phyloP scores from a whole-genome alignment of 2,797 vertebrate genomes.

The Danio aesculapii region DNA sequence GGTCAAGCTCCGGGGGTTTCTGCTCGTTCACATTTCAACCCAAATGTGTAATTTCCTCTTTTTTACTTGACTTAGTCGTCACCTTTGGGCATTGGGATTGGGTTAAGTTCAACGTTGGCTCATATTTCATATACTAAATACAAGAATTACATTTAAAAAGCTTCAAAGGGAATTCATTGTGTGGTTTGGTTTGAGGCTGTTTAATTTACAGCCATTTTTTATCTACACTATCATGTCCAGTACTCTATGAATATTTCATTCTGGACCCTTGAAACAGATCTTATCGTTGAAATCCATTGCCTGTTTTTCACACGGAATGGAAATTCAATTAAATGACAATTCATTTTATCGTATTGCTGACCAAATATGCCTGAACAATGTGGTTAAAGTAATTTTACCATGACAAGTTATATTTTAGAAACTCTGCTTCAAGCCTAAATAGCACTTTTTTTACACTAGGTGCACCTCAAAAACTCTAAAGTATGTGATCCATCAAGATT shows the following conservation, averaged over 20 bases:
- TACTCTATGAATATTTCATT: slow-evolving; percentile 20
- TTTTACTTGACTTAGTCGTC: slow-evolving; percentile 9
- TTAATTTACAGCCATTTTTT: slow-evolving; percentile 77
- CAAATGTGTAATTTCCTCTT: background rate
- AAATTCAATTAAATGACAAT: slow-evolving; percentile 16
- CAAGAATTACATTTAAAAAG: slow-evolving; percentile 30
- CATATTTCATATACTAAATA: slow-evolving; percentile 7
- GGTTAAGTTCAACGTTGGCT: slow-evolving; percentile 63
- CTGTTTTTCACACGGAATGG: background rate
- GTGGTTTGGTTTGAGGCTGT: slow-evolving; percentile 73
- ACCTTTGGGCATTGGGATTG: slow-evolving; percentile 45
- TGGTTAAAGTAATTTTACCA: slow-evolving; percentile 5
- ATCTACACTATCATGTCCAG: slow-evolving; percentile 20
- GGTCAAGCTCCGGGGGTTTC: background rate
- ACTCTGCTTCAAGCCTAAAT: background rate
- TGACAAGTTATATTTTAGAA: background rate
- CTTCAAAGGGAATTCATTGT: slow-evolving; percentile 12
- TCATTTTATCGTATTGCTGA: background rate
- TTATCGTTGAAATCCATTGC: background rate
- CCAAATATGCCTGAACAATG: background rate
- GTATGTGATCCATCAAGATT: slow-evolving; percentile 12
- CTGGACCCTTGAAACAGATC: background rate
- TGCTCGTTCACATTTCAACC: slow-evolving; percentile 23
- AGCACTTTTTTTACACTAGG: background rate
- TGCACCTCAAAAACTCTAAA: background rate